These are phyloP conservation scores for Fragum fragum DNA, from an alignment of 2,888 invertebrate genomes.

Conservation along the genomic window DNA sequence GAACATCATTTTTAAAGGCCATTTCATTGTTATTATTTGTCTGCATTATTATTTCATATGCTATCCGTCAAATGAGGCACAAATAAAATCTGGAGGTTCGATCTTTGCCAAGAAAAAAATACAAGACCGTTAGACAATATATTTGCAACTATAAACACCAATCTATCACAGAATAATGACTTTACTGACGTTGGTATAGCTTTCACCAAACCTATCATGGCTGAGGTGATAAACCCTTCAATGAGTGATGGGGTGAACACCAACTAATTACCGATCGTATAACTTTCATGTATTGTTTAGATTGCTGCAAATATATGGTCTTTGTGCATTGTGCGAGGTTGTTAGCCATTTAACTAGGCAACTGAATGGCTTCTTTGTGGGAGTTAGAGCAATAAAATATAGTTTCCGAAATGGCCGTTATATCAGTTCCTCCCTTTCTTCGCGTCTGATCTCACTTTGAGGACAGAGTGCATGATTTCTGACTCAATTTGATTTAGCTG, in stretches of 20 bases:
- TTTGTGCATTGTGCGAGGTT: not conserved
- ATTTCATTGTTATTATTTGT: no score
- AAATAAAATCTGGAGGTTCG: no score
- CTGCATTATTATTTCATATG: no score
- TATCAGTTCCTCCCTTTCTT: no score
- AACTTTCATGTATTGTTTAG: conserved; percentile 22
- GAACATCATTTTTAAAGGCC: no score
- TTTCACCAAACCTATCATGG: not conserved
- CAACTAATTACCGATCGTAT: conserved; percentile 19
- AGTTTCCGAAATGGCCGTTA: no score
- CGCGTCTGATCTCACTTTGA: no score
- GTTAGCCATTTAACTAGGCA: not conserved
- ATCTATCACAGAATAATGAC: conserved; percentile 15
- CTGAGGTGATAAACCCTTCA: conserved; percentile 19
- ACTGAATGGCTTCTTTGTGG: not conserved
- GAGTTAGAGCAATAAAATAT: not conserved
- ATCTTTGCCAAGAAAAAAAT: no score
- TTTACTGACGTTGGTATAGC: not conserved
- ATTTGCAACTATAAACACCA: conserved; percentile 11
- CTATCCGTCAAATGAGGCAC: no score
- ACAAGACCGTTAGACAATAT: no score
- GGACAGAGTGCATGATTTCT: no score
- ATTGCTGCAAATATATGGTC: not conserved
- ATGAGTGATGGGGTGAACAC: conserved; percentile 18
- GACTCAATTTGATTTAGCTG: no score